Conservation (phyloP, 1,140 invertebrate genomes). For the Drosophila pallidifrons region DNA sequence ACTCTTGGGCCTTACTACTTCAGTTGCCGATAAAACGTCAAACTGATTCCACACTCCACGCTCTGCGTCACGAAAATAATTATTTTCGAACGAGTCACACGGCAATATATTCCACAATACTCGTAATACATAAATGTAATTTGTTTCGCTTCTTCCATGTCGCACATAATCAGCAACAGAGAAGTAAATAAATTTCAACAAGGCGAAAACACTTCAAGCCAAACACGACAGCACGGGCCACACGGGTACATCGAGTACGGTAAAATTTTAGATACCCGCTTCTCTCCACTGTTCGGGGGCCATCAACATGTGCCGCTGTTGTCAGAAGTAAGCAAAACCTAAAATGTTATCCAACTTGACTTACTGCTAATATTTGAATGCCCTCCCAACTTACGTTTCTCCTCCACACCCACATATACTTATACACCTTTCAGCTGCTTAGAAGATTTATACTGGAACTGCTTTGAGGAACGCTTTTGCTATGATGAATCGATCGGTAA, state of each 20-base stretch:
- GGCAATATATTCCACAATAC: conserved; percentile 38
- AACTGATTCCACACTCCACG: conserved; percentile 58
- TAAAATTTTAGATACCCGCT: conserved; percentile 2
- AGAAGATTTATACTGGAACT: conserved; percentile 87
- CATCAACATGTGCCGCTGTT: conserved; percentile 82
- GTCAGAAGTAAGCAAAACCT: conserved; percentile 77
- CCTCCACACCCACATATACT: conserved; percentile 9
- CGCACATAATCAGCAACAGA: conserved; percentile 24
- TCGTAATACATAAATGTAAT: conserved; percentile 55
- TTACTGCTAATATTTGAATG: conserved; percentile 32
- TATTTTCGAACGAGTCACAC: conserved; percentile 66
- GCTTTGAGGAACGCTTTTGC: conserved; percentile 87
- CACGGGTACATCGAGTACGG: neutral
- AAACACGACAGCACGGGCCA: neutral
- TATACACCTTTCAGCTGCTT: conserved; percentile 85
- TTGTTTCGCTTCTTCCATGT: conserved; percentile 47
- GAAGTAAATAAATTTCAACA: conserved; percentile 30
- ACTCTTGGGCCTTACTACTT: conserved; percentile 59
- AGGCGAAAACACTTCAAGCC: conserved; percentile 20
- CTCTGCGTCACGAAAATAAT: conserved; percentile 45
- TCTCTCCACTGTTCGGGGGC: neutral
- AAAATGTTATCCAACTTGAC: conserved; percentile 10
- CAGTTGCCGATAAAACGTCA: conserved; percentile 79
- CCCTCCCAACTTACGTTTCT: conserved; percentile 10
- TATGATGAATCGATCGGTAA: conserved; percentile 87